Conservation (phyloP, 2,797 vertebrate species). For the Tolypeutes matacus region DNA sequence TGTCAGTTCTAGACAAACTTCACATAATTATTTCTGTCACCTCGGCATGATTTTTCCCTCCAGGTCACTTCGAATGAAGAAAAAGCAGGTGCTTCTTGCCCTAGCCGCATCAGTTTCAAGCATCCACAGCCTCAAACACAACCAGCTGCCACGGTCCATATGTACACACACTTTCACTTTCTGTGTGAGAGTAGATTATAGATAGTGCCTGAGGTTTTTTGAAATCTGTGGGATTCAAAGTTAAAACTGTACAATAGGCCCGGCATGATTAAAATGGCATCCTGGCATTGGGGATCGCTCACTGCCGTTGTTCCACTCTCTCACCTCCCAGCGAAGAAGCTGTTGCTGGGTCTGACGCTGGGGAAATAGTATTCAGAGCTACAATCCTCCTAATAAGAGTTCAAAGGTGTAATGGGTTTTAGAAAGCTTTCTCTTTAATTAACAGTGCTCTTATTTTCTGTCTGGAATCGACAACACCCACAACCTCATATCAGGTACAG, state of each 20-base stretch:
- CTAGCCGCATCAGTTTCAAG: neutral
- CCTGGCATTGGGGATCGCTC: neutral
- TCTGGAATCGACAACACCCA: neutral
- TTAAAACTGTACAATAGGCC: slow-evolving; percentile 58
- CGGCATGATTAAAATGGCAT: slow-evolving; percentile 67
- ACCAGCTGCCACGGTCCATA: slow-evolving; percentile 52
- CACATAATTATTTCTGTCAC: slow-evolving; percentile 80
- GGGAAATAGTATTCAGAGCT: neutral
- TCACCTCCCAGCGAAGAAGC: slow-evolving; percentile 53
- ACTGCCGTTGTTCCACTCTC: slow-evolving; percentile 63
- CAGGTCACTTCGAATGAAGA: slow-evolving; percentile 53
- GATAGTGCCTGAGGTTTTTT: slow-evolving; percentile 41
- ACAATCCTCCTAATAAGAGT: slow-evolving; percentile 50
- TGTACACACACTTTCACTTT: slow-evolving; percentile 43
- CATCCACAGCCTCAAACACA: slow-evolving; percentile 20
- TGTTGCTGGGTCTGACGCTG: slow-evolving; percentile 57
- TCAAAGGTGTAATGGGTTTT: slow-evolving; percentile 63
- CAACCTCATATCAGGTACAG: neutral
- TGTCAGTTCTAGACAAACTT: slow-evolving; percentile 73
- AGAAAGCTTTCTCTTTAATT: slow-evolving; percentile 69
- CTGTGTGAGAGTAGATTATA: neutral
- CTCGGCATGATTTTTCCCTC: slow-evolving; percentile 68
- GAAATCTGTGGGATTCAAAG: slow-evolving; percentile 57
- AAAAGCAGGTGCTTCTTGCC: slow-evolving; percentile 53
- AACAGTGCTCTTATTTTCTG: neutral